A percentile compares a stretch with the other conserved stretches of the same genome.
These are phyloP conservation scores for Amia ocellicauda DNA, from an alignment of 2,113 vertebrate genomes.

Conservation along the genomic window DNA sequence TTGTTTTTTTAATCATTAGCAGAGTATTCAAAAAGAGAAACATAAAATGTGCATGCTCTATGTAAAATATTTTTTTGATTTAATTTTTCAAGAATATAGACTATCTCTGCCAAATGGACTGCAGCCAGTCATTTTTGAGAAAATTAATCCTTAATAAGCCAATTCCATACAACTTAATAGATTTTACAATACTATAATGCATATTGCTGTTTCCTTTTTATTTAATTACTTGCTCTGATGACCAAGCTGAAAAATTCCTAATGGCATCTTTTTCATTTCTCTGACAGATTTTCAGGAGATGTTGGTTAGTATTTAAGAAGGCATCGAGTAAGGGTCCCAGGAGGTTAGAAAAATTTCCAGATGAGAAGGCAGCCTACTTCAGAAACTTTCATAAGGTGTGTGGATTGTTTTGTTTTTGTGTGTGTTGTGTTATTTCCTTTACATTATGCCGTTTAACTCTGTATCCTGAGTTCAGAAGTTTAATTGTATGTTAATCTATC, in stretches of 20 bases:
- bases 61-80: no score
- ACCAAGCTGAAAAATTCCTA: neutral
- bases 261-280: constrained; percentile 35
- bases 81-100: no score
- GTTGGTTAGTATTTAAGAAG: constrained; percentile 98
- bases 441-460: no score
- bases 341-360: constrained; percentile 95
- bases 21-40: no score
- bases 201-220: constrained; percentile 3
- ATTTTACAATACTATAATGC: neutral
- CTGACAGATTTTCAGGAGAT: constrained; percentile 92
- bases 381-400: constrained; percentile 95
- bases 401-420: constrained; percentile 3
- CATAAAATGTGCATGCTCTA: no score
- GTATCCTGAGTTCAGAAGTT: no score
- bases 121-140: neutral
- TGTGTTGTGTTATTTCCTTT: no score
- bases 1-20: no score
- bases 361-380: constrained; percentile 97
- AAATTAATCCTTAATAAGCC: neutral
- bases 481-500: no score
- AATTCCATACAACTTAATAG: neutral
- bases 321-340: constrained; percentile 97
- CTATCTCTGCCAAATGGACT: neutral
- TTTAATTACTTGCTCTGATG: constrained; percentile 12